phyloP scores from a whole-genome alignment of 2,888 invertebrate species.

The Leptopilina syphax region DNA sequence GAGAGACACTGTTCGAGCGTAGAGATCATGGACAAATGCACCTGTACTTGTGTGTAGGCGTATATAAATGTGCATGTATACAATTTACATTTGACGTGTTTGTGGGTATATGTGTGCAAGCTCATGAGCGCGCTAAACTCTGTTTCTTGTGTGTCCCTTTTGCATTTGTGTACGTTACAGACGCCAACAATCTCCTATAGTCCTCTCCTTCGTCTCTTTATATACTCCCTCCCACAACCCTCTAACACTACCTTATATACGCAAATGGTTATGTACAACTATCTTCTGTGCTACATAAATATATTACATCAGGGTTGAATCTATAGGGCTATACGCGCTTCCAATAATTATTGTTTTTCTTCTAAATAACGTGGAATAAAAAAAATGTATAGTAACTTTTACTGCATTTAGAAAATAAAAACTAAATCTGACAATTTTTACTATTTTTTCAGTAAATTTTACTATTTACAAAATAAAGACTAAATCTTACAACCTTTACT shows the following conservation, averaged over 20 bases:
- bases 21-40: constrained; percentile 71
- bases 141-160: constrained; percentile 46
- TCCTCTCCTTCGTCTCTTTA: constrained; percentile 54
- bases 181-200: constrained; percentile 61
- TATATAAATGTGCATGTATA: constrained; percentile 44
- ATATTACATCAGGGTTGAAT: constrained; percentile 64
- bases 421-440: no score
- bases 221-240: constrained; percentile 31
- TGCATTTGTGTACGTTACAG: constrained; percentile 55
- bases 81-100: constrained; percentile 44
- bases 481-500: no score
- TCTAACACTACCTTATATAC: constrained; percentile 56
- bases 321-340: constrained; percentile 48
- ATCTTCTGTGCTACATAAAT: constrained; percentile 65
- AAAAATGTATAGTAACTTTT: no score
- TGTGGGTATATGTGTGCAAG: constrained; percentile 21
- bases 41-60: constrained; percentile 59
- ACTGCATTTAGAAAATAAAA: no score
- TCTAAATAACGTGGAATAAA: no score
- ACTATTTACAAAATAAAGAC: no score
- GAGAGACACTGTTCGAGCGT: constrained; percentile 67
- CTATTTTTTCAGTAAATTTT: no score
- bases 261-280: constrained; percentile 63
- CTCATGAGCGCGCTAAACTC: constrained; percentile 44
- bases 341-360: no score